A percentile compares a stretch with the other conserved stretches of the same genome.
Conservation (phyloP, 2,888 invertebrate species). For the Troides oblongomaculatus region DNA sequence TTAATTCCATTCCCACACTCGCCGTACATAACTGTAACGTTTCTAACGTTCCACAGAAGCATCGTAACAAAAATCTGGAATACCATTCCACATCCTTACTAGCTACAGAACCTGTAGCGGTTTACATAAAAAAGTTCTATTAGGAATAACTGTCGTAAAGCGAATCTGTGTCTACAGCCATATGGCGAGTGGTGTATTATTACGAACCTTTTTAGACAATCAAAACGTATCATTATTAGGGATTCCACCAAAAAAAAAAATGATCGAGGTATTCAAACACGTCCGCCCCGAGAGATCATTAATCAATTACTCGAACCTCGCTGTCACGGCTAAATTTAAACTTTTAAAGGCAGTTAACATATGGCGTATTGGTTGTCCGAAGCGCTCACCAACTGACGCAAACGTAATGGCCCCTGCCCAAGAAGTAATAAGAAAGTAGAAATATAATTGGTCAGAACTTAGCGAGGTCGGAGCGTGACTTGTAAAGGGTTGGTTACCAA, state of each 20-base stretch:
- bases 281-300: slow-evolving; percentile 71
- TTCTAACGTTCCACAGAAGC: slow-evolving; percentile 8
- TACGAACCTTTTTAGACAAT: slow-evolving; percentile 63
- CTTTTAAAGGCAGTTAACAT: slow-evolving; percentile 60
- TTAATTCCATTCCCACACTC: slow-evolving; percentile 23
- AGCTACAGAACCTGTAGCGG: slow-evolving; percentile 20
- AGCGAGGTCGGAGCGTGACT: slow-evolving; percentile 72
- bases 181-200: slow-evolving; percentile 59
- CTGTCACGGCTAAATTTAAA: slow-evolving; percentile 67
- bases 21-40: neutral
- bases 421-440: slow-evolving; percentile 63
- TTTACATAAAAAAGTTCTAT: slow-evolving; percentile 19
- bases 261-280: slow-evolving; percentile 68
- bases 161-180: slow-evolving; percentile 65
- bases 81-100: slow-evolving; percentile 13
- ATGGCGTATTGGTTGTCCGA: slow-evolving; percentile 58
- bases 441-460: slow-evolving; percentile 72
- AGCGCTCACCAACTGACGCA: slow-evolving; percentile 75
- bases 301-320: slow-evolving; percentile 74
- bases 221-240: slow-evolving; percentile 74
- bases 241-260: slow-evolving; percentile 67
- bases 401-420: slow-evolving; percentile 63
- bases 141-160: slow-evolving; percentile 43
- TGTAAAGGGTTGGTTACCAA: slow-evolving; percentile 72
- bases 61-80: slow-evolving; percentile 24